Percentiles rank a stretch among this genome's conserved stretches.
phyloP scores from a whole-genome alignment of 1,140 invertebrate genomes.

The Ylistrum balloti region DNA sequence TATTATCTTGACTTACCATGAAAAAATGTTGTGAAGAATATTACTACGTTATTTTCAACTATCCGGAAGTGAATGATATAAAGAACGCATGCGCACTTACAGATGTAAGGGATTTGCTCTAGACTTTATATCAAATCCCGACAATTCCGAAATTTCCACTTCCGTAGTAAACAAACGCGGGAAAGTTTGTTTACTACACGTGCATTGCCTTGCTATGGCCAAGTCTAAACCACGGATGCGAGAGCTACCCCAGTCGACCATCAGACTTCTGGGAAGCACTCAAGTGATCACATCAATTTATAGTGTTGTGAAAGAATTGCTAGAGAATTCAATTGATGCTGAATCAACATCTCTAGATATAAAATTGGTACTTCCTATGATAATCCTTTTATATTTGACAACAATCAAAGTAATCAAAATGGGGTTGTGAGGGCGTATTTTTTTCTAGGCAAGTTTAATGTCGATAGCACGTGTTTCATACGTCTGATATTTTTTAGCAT shows the following conservation, averaged over 20 bases:
- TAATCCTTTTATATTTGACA: too few relatives aligned
- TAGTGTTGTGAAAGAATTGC: slow-evolving; percentile 86
- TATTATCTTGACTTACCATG: neutral
- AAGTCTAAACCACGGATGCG: neutral
- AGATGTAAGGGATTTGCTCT: too few relatives aligned
- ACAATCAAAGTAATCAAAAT: too few relatives aligned
- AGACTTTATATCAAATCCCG: neutral
- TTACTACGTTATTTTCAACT: slow-evolving; percentile 29
- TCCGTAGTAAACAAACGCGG: slow-evolving; percentile 25
- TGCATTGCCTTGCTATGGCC: neutral
- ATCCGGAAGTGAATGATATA: neutral
- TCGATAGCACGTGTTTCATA: too few relatives aligned
- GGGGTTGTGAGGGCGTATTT: too few relatives aligned
- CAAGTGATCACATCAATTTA: slow-evolving; percentile 86
- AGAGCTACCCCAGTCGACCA: slow-evolving; percentile 80
- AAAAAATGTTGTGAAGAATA: neutral
- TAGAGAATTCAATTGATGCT: slow-evolving; percentile 87
- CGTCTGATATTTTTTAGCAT: too few relatives aligned
- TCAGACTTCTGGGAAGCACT: slow-evolving; percentile 85
- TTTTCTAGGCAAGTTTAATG: too few relatives aligned
- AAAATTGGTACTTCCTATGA: slow-evolving; percentile 83
- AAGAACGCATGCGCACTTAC: neutral
- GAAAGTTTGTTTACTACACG: neutral
- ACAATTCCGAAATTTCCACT: neutral
- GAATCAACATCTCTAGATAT: slow-evolving; percentile 84